A percentile compares a stretch with the other conserved stretches of the same genome.
Evolutionary conservation across 2,113 vertebrate species (phyloP).

Genomic region (Chamaea fasciata): DNA sequence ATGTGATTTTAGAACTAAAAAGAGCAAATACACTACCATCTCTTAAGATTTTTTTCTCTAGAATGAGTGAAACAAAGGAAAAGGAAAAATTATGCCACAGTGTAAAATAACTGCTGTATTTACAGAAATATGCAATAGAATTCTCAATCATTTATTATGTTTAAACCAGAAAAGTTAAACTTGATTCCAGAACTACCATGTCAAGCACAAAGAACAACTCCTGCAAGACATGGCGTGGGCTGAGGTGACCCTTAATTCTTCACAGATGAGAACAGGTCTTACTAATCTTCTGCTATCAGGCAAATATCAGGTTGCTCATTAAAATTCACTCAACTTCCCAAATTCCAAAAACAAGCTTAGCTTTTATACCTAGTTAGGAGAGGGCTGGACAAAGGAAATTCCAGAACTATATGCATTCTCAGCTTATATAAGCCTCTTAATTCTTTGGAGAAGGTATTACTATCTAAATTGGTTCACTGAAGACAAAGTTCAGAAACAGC

Average conservation of each 20-base stretch:
- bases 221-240: not conserved
- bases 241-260: not conserved
- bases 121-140: not conserved
- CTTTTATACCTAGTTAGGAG: not conserved
- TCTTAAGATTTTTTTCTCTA: not conserved
- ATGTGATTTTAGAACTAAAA: not conserved
- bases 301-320: not conserved
- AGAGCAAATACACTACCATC: not conserved
- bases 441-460: not conserved
- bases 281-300: not conserved
- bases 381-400: not conserved
- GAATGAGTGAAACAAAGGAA: not conserved
- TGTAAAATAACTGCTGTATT: not conserved
- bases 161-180: not conserved
- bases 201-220: not conserved
- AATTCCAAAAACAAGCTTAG: not conserved
- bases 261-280: not conserved
- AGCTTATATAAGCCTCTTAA: not conserved
- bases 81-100: not conserved
- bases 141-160: not conserved
- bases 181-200: not conserved
- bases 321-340: slow-evolving; percentile 21
- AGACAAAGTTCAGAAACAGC: not conserved
- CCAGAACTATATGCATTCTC: not conserved
- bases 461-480: slow-evolving; percentile 11